Evolutionary conservation across 2,113 vertebrate genomes (phyloP), one percentile per base, ranked within the genome.

Genomic region (Taurulus bubalis): DNA sequence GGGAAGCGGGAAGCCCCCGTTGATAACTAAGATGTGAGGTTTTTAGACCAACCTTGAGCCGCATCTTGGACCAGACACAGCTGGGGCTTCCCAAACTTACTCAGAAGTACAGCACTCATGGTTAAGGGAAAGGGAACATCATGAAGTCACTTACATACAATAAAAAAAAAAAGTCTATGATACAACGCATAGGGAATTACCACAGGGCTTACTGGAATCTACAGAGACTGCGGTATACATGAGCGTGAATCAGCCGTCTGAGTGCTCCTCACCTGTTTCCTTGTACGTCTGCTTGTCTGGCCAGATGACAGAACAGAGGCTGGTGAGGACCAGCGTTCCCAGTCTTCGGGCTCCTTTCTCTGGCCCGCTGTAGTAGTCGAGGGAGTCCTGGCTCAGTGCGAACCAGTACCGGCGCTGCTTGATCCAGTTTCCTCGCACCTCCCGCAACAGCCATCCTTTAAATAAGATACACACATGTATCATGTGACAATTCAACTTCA

Each of bases 341-440:
- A 98, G 95, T 12, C 95, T 92, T 45, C 95, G 94, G n/a, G 96
- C 95, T 0, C 95, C 96, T 86, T 95, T 95, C 71, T 97, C 97
- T 0, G 95, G 95, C 87, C 96, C 94, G 49, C 93, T 97, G 95
- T 97, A 98, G 93, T 97, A 98, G 91, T 99, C 98, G 38, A 99
- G 94, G 24, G 98, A 99, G 84, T 99, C 97, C 0, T 95, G 93
- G 0, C 95, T 98, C 90, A 99, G 94, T 75, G 98, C 96, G 0
- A 99, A 99, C 98, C 98, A 99, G 91, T 97, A 97, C 32, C 96
- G 95, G 26, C 97, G 96, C 15, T 97, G 96, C 53, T 96, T 95
- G 65, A 98, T 94, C 98, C 98, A 99, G 45, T 95, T 94, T 0
- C 95, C 94, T 1, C 95, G 94, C 73, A 97, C 96, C 88, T 99